phyloP scores from a whole-genome alignment of 1,140 invertebrate species.

The Helicoverpa zea region DNA sequence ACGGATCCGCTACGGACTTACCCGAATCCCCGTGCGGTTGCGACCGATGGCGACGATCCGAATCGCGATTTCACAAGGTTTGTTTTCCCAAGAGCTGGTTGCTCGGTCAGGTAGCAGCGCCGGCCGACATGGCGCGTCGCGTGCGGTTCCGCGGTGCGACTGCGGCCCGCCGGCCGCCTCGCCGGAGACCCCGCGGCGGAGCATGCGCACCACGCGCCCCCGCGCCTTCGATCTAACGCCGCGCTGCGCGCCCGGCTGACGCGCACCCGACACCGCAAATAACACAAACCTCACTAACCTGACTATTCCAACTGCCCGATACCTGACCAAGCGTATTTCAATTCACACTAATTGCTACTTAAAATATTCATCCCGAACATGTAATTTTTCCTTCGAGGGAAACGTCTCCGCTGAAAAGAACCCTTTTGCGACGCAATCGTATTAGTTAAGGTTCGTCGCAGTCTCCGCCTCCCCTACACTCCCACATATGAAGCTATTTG shows the following conservation, averaged over 20 bases:
- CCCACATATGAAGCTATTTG: conserved; percentile 53
- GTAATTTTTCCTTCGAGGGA: neutral
- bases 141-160: conserved; percentile 79
- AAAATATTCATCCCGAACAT: conserved; percentile 4
- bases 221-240: conserved; percentile 80
- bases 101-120: conserved; percentile 80
- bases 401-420: neutral
- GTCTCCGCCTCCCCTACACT: conserved; percentile 39
- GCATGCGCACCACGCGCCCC: conserved; percentile 73
- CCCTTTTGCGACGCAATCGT: conserved; percentile 38
- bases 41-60: conserved; percentile 63
- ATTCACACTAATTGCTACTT: conserved; percentile 63
- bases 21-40: conserved; percentile 66
- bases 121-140: conserved; percentile 79
- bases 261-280: conserved; percentile 81
- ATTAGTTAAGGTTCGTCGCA: conserved; percentile 43
- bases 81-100: conserved; percentile 74
- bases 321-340: conserved; percentile 60
- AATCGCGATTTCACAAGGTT: conserved; percentile 65
- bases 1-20: conserved; percentile 72
- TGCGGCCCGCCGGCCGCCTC: conserved; percentile 71
- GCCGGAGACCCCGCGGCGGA: conserved; percentile 62
- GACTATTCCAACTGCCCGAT: conserved; percentile 66
- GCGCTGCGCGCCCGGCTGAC: conserved; percentile 66
- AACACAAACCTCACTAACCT: conserved; percentile 74